Evolutionary conservation across 2,888 invertebrate species (phyloP).

Genomic region (Anoncus sp.): DNA sequence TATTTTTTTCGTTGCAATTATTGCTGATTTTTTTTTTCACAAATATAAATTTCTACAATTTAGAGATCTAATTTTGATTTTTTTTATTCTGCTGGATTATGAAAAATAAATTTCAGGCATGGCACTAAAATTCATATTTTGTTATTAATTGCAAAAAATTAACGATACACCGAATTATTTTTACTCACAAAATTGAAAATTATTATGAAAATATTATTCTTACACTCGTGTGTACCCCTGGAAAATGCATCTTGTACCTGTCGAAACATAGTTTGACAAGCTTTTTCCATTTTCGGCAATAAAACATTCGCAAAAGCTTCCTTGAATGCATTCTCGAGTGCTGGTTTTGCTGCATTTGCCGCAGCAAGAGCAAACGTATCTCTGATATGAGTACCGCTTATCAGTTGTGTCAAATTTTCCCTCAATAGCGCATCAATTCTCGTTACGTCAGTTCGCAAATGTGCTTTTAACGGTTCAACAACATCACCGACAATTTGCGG

Average conservation of each 20-base stretch:
- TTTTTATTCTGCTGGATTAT: no score
- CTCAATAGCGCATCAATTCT: constrained; percentile 89
- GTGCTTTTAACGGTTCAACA: constrained; percentile 89
- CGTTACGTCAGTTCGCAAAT: constrained; percentile 84
- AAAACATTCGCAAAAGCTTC: constrained; percentile 91
- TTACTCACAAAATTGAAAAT: no score
- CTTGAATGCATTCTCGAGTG: constrained; percentile 90
- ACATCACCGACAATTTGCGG: constrained; percentile 87
- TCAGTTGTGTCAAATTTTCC: constrained; percentile 92
- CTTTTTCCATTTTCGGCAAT: constrained; percentile 94
- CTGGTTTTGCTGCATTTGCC: constrained; percentile 88
- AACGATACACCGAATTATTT: no score
- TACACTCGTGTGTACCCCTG: constrained; percentile 95
- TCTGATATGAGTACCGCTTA: constrained; percentile 88
- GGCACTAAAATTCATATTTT: no score
- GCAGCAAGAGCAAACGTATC: constrained; percentile 90
- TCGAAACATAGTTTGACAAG: constrained; percentile 93
- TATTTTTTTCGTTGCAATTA: no score
- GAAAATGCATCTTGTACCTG: constrained; percentile 96
- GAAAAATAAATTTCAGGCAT: no score
- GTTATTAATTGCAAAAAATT: no score
- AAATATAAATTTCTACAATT: no score
- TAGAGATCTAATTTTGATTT: no score
- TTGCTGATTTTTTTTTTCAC: no score
- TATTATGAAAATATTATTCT: constrained; percentile 78